Evolutionary conservation across 64 coral and sea anemone species (phyloP), one percentile per base, ranked within the genome.

Genomic region (Montipora capricornis): DNA sequence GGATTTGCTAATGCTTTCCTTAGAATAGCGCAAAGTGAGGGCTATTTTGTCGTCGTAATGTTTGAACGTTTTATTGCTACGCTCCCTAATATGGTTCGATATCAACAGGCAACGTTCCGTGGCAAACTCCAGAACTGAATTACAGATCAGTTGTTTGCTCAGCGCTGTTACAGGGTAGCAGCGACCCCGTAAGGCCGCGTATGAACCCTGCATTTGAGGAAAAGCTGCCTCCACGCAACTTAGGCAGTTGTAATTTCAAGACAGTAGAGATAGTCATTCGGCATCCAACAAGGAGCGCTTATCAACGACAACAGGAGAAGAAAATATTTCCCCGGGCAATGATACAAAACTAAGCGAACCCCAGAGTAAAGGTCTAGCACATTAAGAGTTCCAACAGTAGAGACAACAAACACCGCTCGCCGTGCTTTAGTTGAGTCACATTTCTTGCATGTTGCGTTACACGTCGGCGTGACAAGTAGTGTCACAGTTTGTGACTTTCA

Each of bases 271-370:
- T 89, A 96, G 68, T 99, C 87, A 78, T 96, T 75, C 95, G 79
- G 68, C 98, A 99, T 53, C 98, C 98, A 22, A 93, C 78, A 13
- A 99, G 58, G 44, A 99, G 5, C 26, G 68, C 20, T 89, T 82
- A 16, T 79, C 93, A 15, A 95, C 71, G 8, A 96, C 55, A 2
- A 96, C 92, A 49, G 97, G 94, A 14, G 97, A 99, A 16, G 97
- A 99, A 80, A 99, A 96, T 2, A 99, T 83, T 84, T 96, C 94
- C 75, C 98, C 89, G 5, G 86, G 89, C 1, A 99, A 68, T 37
- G 86, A 74, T 79, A 88, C 20, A 92, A 87, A 76, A 46, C 76
- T 44, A 95, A 20, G 10, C 84, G 4, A 74, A 74, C 44, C 11
- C 98, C 98, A 77, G 77, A 82, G 26, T 81, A 64, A 8, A 92